Evolutionary conservation across 2,888 invertebrate species (phyloP).

Genomic region (Esperia sulphurella): DNA sequence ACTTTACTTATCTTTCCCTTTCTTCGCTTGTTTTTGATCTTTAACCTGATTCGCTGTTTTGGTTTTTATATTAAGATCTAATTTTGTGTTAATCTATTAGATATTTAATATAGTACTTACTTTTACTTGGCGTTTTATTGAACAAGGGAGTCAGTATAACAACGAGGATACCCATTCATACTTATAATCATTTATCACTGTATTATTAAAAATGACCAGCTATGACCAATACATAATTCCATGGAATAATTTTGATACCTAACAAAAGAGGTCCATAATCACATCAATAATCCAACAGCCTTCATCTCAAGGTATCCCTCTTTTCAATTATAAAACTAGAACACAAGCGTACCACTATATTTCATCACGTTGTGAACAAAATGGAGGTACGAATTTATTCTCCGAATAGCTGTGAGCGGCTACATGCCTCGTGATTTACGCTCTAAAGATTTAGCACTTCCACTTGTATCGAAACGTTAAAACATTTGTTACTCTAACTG

Average conservation of each 20-base stretch:
- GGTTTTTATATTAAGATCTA: conserved; percentile 4
- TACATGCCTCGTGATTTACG: conserved; percentile 53
- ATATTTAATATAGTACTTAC: not conserved
- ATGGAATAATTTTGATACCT: too few species aligned
- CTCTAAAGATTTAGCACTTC: conserved; percentile 57
- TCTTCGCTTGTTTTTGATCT: conserved; percentile 17
- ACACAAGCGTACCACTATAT: conserved; percentile 22
- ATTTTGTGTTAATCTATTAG: not conserved
- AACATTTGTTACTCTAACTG: conserved; percentile 55
- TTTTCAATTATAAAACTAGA: conserved; percentile 39
- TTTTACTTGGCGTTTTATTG: not conserved
- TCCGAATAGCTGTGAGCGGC: conserved; percentile 41
- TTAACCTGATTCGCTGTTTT: conserved; percentile 11
- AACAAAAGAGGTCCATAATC: not conserved
- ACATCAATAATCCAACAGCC: not conserved
- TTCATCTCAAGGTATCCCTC: not conserved
- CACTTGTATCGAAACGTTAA: conserved; percentile 63
- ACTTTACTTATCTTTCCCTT: conserved; percentile 25
- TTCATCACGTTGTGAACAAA: conserved; percentile 42
- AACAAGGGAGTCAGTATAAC: too few species aligned
- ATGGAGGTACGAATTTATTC: conserved; percentile 49
- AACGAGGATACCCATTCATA: too few species aligned
- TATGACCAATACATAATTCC: too few species aligned
- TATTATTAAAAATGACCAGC: too few species aligned
- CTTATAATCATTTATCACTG: too few species aligned